Percentiles rank a stretch among this genome's conserved stretches.
Evolutionary conservation across 2,113 vertebrate genomes (phyloP).

Genomic region (Cranoglanis bouderius): DNA sequence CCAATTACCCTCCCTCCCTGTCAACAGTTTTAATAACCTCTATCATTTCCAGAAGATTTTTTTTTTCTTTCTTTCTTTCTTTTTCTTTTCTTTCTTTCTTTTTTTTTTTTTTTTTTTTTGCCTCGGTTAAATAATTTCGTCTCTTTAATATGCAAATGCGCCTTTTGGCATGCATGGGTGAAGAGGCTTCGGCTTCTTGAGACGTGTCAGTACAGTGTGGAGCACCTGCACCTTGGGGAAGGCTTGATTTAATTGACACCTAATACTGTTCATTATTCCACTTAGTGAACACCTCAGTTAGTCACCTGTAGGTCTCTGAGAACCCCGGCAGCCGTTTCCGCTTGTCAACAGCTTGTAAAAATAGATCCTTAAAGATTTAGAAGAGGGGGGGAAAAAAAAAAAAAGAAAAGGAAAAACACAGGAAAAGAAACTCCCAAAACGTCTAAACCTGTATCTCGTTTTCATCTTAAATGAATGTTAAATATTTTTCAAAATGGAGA

Average conservation of each 20-base stretch:
- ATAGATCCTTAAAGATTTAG: conserved; percentile 68
- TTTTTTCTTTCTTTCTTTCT: conserved; percentile 69
- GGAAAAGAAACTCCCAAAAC: background rate
- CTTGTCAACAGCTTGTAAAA: conserved; percentile 90
- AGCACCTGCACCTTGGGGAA: conserved; percentile 95
- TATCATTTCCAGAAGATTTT: conserved; percentile 94
- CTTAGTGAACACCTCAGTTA: conserved; percentile 99
- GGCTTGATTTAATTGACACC: conserved; percentile 99
- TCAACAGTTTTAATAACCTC: conserved; percentile 99
- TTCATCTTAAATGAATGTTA: conserved; percentile 12
- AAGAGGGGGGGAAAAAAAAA: background rate
- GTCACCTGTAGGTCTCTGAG: conserved; percentile 91
- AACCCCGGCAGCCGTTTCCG: conserved; percentile 71
- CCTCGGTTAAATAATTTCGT: conserved; percentile 98
- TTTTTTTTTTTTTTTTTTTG: conserved; percentile 65
- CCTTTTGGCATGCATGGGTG: conserved; percentile 95
- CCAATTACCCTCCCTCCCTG: conserved; percentile 99
- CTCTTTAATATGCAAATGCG: conserved; percentile 99
- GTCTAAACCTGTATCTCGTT: background rate
- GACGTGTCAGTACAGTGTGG: conserved; percentile 94
- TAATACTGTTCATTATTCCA: conserved; percentile 99
- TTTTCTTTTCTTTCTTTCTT: conserved; percentile 45
- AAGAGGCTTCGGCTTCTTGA: conserved; percentile 93
- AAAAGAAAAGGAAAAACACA: background rate
- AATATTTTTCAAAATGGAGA: background rate